Percentiles rank a stretch among this genome's conserved stretches.
Evolutionary conservation across 2,113 vertebrate genomes (phyloP).

Genomic region (Catagonus wagneri): DNA sequence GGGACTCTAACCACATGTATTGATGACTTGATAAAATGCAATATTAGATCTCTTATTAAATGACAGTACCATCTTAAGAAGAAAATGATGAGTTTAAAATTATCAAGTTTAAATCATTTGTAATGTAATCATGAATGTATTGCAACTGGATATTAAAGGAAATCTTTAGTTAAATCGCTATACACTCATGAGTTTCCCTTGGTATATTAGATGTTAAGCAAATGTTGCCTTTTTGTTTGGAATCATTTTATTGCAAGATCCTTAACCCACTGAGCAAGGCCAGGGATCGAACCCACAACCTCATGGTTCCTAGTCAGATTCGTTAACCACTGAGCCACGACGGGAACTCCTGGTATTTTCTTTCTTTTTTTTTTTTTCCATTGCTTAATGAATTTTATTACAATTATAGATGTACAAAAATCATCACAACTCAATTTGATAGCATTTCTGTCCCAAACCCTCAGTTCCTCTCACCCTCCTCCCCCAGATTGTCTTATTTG

Average conservation of each 20-base stretch:
- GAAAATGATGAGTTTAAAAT: background rate
- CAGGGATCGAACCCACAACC: too few relatives aligned
- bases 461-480: too few relatives aligned
- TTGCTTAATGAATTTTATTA: too few relatives aligned
- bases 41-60: background rate
- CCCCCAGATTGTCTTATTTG: too few relatives aligned
- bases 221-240: constrained; percentile 33
- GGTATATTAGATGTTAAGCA: background rate
- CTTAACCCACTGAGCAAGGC: too few relatives aligned
- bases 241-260: constrained; percentile 17
- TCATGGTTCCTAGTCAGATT: too few relatives aligned
- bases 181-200: background rate
- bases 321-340: too few relatives aligned
- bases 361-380: too few relatives aligned
- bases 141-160: background rate
- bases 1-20: background rate
- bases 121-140: background rate
- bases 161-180: constrained; percentile 27
- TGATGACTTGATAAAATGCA: background rate
- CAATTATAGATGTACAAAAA: too few relatives aligned
- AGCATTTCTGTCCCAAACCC: too few relatives aligned
- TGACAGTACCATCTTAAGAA: background rate
- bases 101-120: constrained; percentile 50
- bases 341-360: too few relatives aligned
- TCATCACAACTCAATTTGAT: too few relatives aligned